These are phyloP conservation scores for Scleropages formosus DNA, from an alignment of 2,797 vertebrate species.

Conservation along the genomic window DNA sequence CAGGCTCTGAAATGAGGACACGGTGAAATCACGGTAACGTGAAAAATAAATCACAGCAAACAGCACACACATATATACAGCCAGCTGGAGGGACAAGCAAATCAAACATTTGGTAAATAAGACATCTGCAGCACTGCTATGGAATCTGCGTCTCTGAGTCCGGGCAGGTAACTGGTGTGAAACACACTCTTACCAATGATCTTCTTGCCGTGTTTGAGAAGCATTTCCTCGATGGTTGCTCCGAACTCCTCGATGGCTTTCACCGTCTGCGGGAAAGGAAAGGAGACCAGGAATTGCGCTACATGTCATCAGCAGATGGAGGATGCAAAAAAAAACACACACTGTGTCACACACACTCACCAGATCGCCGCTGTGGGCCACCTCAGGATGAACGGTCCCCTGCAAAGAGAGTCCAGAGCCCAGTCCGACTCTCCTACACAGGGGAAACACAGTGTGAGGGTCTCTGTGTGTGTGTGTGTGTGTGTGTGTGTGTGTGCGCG, in stretches of 20 bases:
- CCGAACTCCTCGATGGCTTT: constrained; percentile 80
- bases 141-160: neutral
- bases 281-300: neutral
- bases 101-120: too few species aligned
- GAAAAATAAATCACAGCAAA: neutral
- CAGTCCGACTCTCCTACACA: constrained; percentile 75
- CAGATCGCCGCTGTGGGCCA: constrained; percentile 74
- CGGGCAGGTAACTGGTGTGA: too few species aligned
- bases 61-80: neutral
- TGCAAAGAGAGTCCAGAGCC: constrained; percentile 77
- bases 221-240: constrained; percentile 69
- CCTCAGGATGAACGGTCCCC: constrained; percentile 70
- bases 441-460: neutral
- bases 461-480: too few species aligned
- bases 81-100: too few species aligned
- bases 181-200: constrained; percentile 81
- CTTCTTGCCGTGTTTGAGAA: constrained; percentile 83
- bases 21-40: neutral
- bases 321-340: neutral
- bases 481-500: too few species aligned
- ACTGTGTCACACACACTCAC: constrained; percentile 54
- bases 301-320: neutral
- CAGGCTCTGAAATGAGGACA: too few species aligned
- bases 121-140: neutral
- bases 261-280: constrained; percentile 57